Conservation (phyloP, 2,113 vertebrate genomes). For the Triplophysa tibetana region DNA sequence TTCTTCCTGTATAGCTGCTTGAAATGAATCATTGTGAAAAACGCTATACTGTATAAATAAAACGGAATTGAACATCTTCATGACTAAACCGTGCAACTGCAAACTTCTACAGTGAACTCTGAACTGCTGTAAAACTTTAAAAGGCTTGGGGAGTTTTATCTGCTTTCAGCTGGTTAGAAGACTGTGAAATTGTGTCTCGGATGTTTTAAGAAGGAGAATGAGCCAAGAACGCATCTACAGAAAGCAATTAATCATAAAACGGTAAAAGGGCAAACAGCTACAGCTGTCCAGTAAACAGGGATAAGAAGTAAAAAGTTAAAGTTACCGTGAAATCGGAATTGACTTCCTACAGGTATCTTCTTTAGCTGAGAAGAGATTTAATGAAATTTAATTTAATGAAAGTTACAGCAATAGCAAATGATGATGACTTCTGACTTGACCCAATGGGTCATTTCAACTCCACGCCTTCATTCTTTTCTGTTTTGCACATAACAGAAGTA, state of each 20-base stretch:
- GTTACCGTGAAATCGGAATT: conserved; percentile 8
- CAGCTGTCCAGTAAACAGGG: conserved; percentile 10
- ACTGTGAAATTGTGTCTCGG: conserved; percentile 34
- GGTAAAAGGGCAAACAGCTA: background rate
- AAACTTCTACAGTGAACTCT: background rate
- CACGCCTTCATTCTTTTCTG: no score
- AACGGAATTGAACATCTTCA: background rate
- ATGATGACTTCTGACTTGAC: no score
- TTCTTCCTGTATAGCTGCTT: no score
- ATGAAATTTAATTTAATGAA: no score
- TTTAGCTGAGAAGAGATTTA: background rate
- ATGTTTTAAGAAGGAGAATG: background rate
- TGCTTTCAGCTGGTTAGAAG: background rate
- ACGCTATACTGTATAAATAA: no score
- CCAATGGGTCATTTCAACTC: no score
- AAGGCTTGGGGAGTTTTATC: conserved; percentile 17
- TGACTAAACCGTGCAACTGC: background rate
- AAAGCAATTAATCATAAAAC: conserved; percentile 42
- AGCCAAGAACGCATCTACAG: background rate
- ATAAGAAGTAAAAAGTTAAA: background rate
- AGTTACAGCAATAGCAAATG: no score
- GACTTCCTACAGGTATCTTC: background rate
- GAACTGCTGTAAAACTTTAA: background rate
- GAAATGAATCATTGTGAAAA: no score
- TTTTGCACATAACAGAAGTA: no score